These are phyloP conservation scores for Myopa tessellatipennis DNA, from an alignment of 2,888 invertebrate species.

Conservation along the genomic window DNA sequence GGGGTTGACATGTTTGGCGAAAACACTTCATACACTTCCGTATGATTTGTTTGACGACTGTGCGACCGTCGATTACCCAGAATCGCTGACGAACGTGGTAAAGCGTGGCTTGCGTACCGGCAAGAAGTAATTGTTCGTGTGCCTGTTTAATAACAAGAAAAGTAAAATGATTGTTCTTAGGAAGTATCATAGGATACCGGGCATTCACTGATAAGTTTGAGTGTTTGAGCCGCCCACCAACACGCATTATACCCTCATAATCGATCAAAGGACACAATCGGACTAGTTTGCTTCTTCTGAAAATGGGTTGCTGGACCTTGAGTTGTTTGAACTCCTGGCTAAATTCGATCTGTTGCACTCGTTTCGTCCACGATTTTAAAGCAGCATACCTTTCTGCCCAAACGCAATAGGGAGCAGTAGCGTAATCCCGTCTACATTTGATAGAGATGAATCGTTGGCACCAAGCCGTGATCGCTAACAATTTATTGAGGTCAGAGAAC, in stretches of 20 bases:
- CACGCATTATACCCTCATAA: neutral
- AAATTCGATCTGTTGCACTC: neutral
- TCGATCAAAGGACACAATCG: neutral
- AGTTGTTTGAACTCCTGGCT: neutral
- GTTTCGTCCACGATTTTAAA: neutral
- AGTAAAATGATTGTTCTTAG: neutral
- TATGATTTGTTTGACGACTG: neutral
- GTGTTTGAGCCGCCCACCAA: constrained; percentile 1
- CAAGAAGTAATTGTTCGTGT: neutral
- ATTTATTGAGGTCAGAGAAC: constrained; percentile 1
- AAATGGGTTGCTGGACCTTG: neutral
- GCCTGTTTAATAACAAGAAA: constrained; percentile 1
- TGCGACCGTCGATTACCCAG: neutral
- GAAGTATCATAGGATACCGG: neutral
- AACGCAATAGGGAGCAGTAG: too few species aligned
- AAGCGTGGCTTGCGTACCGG: neutral
- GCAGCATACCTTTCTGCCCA: too few species aligned
- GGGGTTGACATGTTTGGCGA: neutral
- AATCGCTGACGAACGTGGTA: neutral
- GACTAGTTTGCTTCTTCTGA: neutral
- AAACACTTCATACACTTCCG: constrained; percentile 19
- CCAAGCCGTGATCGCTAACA: constrained; percentile 5
- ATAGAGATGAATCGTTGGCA: neutral
- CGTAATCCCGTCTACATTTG: neutral
- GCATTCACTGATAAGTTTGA: neutral